phyloP scores from a whole-genome alignment of 1,140 invertebrate species.

The Saxidomus purpurata region DNA sequence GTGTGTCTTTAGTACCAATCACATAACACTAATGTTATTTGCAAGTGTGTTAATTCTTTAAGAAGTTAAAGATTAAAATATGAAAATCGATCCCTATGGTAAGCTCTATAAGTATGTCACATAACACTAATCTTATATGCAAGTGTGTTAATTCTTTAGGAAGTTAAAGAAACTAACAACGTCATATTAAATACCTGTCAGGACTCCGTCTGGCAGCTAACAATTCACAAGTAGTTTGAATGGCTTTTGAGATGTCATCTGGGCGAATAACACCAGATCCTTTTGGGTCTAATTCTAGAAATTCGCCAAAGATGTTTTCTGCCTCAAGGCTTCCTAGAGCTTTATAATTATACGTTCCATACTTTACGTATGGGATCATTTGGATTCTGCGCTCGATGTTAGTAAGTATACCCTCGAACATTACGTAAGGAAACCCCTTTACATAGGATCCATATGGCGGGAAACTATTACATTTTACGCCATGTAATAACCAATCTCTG shows the following conservation, averaged over 20 bases:
- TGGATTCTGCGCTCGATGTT: conserved; percentile 53
- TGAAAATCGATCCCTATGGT: too few relatives aligned
- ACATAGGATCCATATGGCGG: conserved; percentile 18
- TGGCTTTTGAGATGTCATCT: conserved; percentile 19
- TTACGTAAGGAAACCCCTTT: not conserved
- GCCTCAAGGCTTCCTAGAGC: conserved; percentile 17
- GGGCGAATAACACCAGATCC: conserved; percentile 37
- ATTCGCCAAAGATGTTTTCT: conserved; percentile 59
- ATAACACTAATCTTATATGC: too few relatives aligned
- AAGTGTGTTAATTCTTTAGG: too few relatives aligned
- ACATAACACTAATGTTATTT: too few relatives aligned
- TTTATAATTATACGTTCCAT: not conserved
- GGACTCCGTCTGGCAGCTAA: conserved; percentile 6
- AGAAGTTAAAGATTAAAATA: too few relatives aligned
- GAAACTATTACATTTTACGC: not conserved
- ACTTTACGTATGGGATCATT: conserved; percentile 22
- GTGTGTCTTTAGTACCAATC: too few relatives aligned
- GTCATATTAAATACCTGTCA: conserved; percentile 57
- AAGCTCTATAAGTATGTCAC: too few relatives aligned
- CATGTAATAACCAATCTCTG: not conserved
- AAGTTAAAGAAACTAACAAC: too few relatives aligned
- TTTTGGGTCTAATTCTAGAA: conserved; percentile 56
- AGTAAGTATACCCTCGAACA: conserved; percentile 47
- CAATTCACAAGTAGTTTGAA: conserved; percentile 31
- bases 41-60: too few relatives aligned